Conservation (phyloP, 2,888 invertebrate species). For the Mimumesa dahlbomi region DNA sequence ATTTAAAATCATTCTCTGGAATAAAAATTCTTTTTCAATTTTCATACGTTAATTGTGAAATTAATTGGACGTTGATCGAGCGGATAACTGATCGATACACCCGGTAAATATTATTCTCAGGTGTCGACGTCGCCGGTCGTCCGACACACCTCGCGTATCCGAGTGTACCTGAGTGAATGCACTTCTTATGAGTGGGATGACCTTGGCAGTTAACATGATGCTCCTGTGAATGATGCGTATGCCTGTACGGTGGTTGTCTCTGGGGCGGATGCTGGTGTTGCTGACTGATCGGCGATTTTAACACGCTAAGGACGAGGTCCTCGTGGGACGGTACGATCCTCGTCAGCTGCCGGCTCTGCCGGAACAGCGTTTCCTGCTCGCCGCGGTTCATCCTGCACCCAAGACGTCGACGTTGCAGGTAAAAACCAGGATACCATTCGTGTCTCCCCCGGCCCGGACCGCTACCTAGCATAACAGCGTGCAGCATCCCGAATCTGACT, state of each 20-base stretch:
- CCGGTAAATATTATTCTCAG: too few relatives aligned
- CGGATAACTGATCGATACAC: too few relatives aligned
- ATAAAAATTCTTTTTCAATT: neutral
- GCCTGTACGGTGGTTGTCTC: constrained; percentile 57
- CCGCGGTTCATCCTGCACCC: constrained; percentile 83
- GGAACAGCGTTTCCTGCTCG: constrained; percentile 84
- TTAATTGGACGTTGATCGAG: too few relatives aligned
- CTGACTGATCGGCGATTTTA: constrained; percentile 82
- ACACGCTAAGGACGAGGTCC: constrained; percentile 83
- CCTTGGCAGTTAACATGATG: constrained; percentile 73
- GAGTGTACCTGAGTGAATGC: constrained; percentile 69
- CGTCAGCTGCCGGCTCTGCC: constrained; percentile 83
- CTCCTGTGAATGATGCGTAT: constrained; percentile 58
- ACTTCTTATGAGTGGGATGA: constrained; percentile 70
- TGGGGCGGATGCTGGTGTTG: constrained; percentile 67
- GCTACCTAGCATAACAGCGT: constrained; percentile 74
- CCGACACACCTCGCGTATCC: neutral
- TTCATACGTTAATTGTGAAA: neutral
- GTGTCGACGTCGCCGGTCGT: too few relatives aligned
- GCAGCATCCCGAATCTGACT: constrained; percentile 71
- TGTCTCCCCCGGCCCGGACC: constrained; percentile 73
- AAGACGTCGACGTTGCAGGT: constrained; percentile 65
- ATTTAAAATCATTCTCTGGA: too few relatives aligned
- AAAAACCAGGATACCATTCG: constrained; percentile 72
- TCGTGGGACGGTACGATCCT: constrained; percentile 77